Evolutionary conservation across 2,888 invertebrate genomes (phyloP), one percentile per base, ranked within the genome.

Genomic region (Panzeria rudis): DNA sequence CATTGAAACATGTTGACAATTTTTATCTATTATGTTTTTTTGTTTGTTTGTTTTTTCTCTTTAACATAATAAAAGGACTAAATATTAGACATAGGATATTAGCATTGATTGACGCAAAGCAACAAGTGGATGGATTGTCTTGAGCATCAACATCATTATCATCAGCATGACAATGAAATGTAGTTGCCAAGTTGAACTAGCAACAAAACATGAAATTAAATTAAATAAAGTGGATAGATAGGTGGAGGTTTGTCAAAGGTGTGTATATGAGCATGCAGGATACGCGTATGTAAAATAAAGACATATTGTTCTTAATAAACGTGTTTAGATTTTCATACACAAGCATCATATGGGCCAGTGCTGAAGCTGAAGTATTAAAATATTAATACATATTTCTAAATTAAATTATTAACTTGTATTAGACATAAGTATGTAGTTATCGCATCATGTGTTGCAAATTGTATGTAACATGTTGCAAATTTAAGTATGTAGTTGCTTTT

Each of bases 1-100:
- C 81, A 82, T 79, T 81, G 59, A 75, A 79, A 79, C 85, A 85
- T 85, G 78, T 82, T 85, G 85, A 78, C 85, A 79, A 82, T 85
- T 71, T 79, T 75, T 85, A 52, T 79, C 75, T 69, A 79, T 85
- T 85, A 85, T 71, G 78, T 56, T 32, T 52, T 56, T 54, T 38
- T 38, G 66, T 47, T n/a, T n/a, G n/a, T n/a, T n/a, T 41, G 44
- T 35, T 35, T 47, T 3, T 50, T 50, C 3, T 25, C 44, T 62
- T 56, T 32, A 76, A 72, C 11, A 44, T 41, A 38, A 38, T 47
- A 38, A 73, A 79, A 59, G 15, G 25, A 54, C 59, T 81, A 69
- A 81, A 61, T 69, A 71, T 54, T 69, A 73, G 68, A 75, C 38
- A 44, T 9, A 69, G 73, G 62, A 82, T 82, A 85, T 81, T 78